Base-by-base conservation (phyloP, 37 sponge, comb jelly and placozoan species). In the Dysidea cf. avara region DNA sequence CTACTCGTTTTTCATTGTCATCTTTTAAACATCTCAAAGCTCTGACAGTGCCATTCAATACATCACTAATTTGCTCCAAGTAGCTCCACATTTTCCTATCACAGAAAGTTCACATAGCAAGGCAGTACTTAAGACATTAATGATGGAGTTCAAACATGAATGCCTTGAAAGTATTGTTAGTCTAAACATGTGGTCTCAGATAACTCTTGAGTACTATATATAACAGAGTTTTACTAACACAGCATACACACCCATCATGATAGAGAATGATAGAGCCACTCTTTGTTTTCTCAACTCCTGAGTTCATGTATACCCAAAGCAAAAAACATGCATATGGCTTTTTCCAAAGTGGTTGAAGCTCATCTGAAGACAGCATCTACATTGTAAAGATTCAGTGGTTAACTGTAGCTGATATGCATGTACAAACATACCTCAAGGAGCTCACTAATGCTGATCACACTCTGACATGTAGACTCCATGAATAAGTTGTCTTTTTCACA, bases 401-500 rank as follows among this genome's bases (percentile, higher is more conserved):
- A n/a, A n/a, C n/a, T n/a, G n/a, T n/a, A n/a, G n/a, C n/a, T n/a
- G n/a, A n/a, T n/a, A n/a, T n/a, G n/a, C n/a, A n/a, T n/a, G n/a
- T n/a, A n/a, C n/a, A n/a, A n/a, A n/a, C n/a, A n/a, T n/a, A n/a
- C n/a, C n/a, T n/a, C n/a, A n/a, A n/a, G n/a, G n/a, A 84, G 71
- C 17, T 84, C 85, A 11, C 69, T 66, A 72, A 79, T 12, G 18
- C 55, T 39, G 56, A 84, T 79, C 39, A 84, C 79, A 26, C 53
- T 89, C 77, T 89, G 90, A 51, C 91, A 90, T 33, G 86, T 79
- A n/a, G 79, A 77, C 59, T 86, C 91, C 22, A 86, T 86, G 74
- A 86, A 86, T 24, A 68, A 48, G 30, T 81, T 86, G 47, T 81
- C 74, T 54, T 87, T 83, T 58, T 86, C 86, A 50, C 78, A 61